phyloP scores from a whole-genome alignment of 2,113 vertebrate species.

The Pelvicachromis taeniatus region DNA sequence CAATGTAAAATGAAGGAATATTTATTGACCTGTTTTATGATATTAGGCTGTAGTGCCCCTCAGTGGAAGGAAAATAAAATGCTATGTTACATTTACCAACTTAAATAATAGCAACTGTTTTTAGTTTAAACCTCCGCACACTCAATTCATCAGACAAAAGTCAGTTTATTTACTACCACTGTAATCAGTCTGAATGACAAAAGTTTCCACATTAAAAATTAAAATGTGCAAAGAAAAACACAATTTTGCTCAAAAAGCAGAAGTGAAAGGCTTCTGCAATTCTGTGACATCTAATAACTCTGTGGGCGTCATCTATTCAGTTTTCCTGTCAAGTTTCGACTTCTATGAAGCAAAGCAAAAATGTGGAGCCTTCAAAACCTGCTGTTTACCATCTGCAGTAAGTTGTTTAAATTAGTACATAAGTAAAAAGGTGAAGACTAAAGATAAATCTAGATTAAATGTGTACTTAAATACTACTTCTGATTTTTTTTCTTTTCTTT shows the following conservation, averaged over 20 bases:
- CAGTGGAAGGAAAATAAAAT: not conserved
- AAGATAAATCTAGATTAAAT: not conserved
- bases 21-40: not conserved
- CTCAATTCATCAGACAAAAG: not conserved
- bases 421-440: not conserved
- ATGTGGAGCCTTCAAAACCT: not conserved
- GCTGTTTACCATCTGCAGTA: slow-evolving; percentile 16
- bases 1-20: not conserved
- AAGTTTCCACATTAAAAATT: not conserved
- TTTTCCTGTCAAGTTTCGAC: not conserved
- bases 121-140: not conserved
- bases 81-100: not conserved
- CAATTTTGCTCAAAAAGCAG: not conserved
- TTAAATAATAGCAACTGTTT: not conserved
- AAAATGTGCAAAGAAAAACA: not conserved
- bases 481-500: not conserved
- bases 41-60: not conserved
- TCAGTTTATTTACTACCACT: not conserved
- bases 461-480: not conserved
- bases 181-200: not conserved
- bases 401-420: not conserved
- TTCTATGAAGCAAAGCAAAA: not conserved
- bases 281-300: not conserved
- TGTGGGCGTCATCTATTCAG: not conserved
- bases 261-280: not conserved